A percentile compares a stretch with the other conserved stretches of the same genome.
Evolutionary conservation across 2,113 vertebrate species (phyloP).

Genomic region (Lipophrys pholis): DNA sequence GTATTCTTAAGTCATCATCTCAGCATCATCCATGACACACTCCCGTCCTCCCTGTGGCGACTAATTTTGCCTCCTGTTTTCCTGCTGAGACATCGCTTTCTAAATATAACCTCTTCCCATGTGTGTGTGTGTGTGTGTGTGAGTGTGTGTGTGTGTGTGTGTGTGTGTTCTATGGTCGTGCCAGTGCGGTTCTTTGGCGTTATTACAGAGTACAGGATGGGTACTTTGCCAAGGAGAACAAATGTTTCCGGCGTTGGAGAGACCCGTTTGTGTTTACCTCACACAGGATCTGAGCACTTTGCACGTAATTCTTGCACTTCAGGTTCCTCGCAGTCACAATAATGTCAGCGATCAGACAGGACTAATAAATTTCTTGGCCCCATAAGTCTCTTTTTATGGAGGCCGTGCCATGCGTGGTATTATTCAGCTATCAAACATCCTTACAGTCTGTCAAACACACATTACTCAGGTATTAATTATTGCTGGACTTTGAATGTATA

Average conservation of each 20-base stretch:
- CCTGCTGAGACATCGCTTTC: slow-evolving; percentile 71
- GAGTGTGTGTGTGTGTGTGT: slow-evolving; percentile 26
- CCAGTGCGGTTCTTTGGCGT: slow-evolving; percentile 63
- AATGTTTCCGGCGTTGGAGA: slow-evolving; percentile 53
- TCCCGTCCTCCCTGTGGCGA: slow-evolving; percentile 45
- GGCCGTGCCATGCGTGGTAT: slow-evolving; percentile 1
- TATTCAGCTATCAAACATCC: neutral
- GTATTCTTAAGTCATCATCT: slow-evolving; percentile 56
- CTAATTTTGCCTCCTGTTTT: slow-evolving; percentile 72
- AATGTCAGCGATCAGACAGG: neutral
- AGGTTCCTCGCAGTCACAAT: neutral
- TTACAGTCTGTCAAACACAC: neutral
- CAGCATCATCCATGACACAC: slow-evolving; percentile 76
- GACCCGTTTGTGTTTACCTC: slow-evolving; percentile 33
- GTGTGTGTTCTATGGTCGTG: slow-evolving; percentile 36
- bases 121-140: slow-evolving; percentile 33
- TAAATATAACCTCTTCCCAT: slow-evolving; percentile 72
- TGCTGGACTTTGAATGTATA: no score
- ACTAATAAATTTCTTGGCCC: slow-evolving; percentile 13
- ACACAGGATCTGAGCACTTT: slow-evolving; percentile 1
- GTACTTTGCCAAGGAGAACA: slow-evolving; percentile 46
- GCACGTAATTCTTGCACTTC: slow-evolving; percentile 13
- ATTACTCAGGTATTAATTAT: no score
- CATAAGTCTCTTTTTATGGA: slow-evolving; percentile 35
- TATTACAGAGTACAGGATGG: slow-evolving; percentile 61